Evolutionary conservation across 2,888 invertebrate species (phyloP), one percentile per base, ranked within the genome.

Genomic region (Amaurobius ferox): DNA sequence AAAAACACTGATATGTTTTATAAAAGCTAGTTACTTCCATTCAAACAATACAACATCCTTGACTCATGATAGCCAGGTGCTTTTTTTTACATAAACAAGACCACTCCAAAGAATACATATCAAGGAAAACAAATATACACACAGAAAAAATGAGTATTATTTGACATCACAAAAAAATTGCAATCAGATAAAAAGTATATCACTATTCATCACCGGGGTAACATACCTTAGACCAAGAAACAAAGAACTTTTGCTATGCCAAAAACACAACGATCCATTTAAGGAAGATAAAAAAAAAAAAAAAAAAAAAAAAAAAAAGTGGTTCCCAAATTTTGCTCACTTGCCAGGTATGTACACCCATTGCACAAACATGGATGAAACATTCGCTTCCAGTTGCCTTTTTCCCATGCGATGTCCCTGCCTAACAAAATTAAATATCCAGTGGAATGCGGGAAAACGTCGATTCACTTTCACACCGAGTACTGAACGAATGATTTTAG

Each of bases 1-100:
- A 67, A 78, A 70, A 26, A 67, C 16, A 70, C 67, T 78, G 78
- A 78, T 68, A 78, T 78, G 78, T 68, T 70, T 62, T 39, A 73
- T 55, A 61, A 78, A 68, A 78, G 70, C 78, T 68, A 55, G 61
- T 32, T 61, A 70, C 32, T 35, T 68, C 40, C 32, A 70, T 16
- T 39, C 32, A 35, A 35, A 28, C 1, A 30, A 32, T 28, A 40
- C 40, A 68, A 2, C 68, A 16, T 13, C 26, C 23, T 40, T 68
- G 68, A 40, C 68, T 68, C 39, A 68, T 68, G 67, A 67, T 67
- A 23, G 67, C 67, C 39, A 67, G 16, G 35, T 67, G 67, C 67
- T 30, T 66, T 66, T n/a, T 7, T 7, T 7, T 11, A 19, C 55
- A 66, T 19, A 66, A 67, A 67, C 32, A 35, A 67, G 29, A 32